Base-by-base conservation (phyloP, 2,888 invertebrate species). In the Encarsia formosa region DNA sequence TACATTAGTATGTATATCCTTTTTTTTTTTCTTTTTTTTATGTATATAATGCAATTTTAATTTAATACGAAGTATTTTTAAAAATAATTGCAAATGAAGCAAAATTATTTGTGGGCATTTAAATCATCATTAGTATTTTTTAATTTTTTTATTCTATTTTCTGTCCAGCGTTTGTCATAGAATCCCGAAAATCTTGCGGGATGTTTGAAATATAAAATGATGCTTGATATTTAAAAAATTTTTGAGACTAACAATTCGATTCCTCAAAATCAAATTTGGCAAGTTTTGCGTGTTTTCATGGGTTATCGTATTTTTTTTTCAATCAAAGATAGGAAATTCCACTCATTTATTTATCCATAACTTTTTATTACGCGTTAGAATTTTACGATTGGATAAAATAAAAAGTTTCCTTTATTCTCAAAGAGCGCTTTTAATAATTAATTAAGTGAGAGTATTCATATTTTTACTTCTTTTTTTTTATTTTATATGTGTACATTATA, bases 381-480 rank as follows among this genome's bases (percentile, higher is more conserved):
- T 32, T 23, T 19, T 50, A 50, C 48, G 47, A 46, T 22, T 48
- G 41, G 52, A 49, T 56, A 19, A 35, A 52, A 52, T 49, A 46
- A 46, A 52, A 56, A 52, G n/a, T 34, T 41, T 22, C 22, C 13
- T 47, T 42, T 49, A 34, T 48, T 55, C 45, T 46, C 31, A 56
- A 56, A 56, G 49, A 49, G 34, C 23, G 45, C 32, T 55, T 52
- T 34, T 39, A 43, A 46, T 52, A 23, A 39, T 48, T 48, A 48
- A 48, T 41, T 23, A 18, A 44, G 49, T 39, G 18, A 32, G 9
- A 44, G 46, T 37, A 26, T 47, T 45, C 48, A 15, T 2, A 13
- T 49, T 38, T 32, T n/a, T 19, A 18, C 50, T 42, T 47, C 15
- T 8, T 42, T 41, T 32, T 46, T 43, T 24, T 23, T 44, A 24